Evolutionary conservation across 2,888 invertebrate species (phyloP).

Genomic region (Eristalis arbustorum): DNA sequence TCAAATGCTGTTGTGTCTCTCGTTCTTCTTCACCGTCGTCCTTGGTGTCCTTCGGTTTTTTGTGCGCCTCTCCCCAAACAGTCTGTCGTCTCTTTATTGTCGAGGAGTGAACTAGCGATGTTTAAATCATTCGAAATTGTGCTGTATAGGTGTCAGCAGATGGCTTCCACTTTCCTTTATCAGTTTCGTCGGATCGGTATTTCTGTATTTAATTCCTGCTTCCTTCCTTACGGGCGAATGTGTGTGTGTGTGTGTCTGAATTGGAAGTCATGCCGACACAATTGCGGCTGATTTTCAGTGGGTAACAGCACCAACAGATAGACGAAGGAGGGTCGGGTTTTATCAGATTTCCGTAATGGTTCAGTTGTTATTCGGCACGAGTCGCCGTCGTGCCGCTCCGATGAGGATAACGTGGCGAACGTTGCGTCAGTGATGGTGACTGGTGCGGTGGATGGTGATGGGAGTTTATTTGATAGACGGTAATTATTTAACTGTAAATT

Average conservation of each 20-base stretch:
- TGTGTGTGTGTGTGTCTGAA: neutral
- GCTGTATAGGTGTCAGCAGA: slow-evolving; percentile 69
- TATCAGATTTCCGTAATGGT: slow-evolving; percentile 66
- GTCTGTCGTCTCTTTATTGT: slow-evolving; percentile 11
- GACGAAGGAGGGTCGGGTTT: slow-evolving; percentile 13
- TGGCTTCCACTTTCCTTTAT: slow-evolving; percentile 60
- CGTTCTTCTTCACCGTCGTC: neutral
- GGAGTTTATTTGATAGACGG: slow-evolving; percentile 55
- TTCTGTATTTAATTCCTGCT: slow-evolving; percentile 41
- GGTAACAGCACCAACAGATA: neutral
- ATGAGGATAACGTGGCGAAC: neutral
- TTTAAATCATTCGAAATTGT: slow-evolving; percentile 67
- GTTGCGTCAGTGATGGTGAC: neutral
- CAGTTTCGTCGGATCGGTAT: slow-evolving; percentile 54
- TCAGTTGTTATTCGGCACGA: slow-evolving; percentile 42
- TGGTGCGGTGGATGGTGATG: neutral
- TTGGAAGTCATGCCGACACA: neutral
- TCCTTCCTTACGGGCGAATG: slow-evolving; percentile 2
- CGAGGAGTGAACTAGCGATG: slow-evolving; percentile 22
- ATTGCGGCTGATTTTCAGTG: slow-evolving; percentile 23
- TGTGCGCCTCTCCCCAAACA: neutral
- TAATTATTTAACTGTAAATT: slow-evolving; percentile 69
- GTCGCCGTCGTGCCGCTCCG: neutral
- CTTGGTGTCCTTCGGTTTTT: neutral
- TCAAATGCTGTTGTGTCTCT: slow-evolving; percentile 34